Evolutionary conservation across 2,797 vertebrate species (phyloP), one percentile per base, ranked within the genome.

Genomic region (Ficedula albicollis): DNA sequence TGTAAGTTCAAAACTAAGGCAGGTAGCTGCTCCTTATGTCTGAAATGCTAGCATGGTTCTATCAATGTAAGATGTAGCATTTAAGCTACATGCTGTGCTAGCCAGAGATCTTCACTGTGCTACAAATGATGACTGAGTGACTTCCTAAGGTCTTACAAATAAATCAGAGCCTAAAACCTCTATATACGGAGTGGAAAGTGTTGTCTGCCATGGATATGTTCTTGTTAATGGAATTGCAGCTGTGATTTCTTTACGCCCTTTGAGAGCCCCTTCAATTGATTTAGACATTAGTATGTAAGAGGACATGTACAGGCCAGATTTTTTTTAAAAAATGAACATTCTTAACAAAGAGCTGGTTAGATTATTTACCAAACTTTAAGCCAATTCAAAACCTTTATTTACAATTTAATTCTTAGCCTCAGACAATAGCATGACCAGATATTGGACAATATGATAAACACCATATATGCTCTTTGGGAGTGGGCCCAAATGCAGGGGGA

Each of bases 351-450:
- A 29, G 56, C 10, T 83, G 25, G 32, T 46, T 68, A 87, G 36
- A 49, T 80, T 93, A 87, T 72, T 90, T 95, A 51, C 59, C 29
- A 89, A 89, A 43, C 22, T 94, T 81, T 39, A 72, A 91, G 19
- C 29, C 23, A 63, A 68, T 88, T 94, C 49, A 96, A 96, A 86
- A 44, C 29, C 38, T 87, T 88, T 82, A 64, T 79, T 90, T 79
- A 66, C 68, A 72, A 84, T 78, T 87, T 68, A 80, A 14, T 81
- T 39, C n/a, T 46, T 76, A 55, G 22, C 32, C 72, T 84, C 20
- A 1, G 46, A n/a, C 55, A 81, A 82, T 44, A 88, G 32, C 26
- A 77, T 58, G 34, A 46, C 75, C 89, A 68, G 55, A 56, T 46
- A 55, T 29, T 1, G 0, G 51, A 74, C 75, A 92, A 66, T 46